Evolutionary conservation across 1,140 invertebrate species (phyloP).

Genomic region (Brachionus asplanchnoidis): DNA sequence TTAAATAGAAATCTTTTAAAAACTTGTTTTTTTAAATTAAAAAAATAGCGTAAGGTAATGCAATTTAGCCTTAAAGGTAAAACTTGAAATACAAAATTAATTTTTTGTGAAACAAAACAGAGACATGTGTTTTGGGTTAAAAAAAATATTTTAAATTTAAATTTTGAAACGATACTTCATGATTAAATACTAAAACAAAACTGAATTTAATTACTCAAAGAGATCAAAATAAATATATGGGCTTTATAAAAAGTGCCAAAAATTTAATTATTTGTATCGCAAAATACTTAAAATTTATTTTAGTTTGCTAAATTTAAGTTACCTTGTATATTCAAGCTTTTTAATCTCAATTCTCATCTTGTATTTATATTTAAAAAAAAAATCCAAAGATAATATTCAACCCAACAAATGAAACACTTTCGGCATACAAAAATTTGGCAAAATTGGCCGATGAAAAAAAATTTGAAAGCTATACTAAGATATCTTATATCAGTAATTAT

Average conservation of each 20-base stretch:
- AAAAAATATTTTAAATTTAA: not conserved
- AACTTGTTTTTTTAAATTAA: not conserved
- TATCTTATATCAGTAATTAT: not conserved
- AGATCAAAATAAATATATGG: not conserved
- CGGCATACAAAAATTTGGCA: not conserved
- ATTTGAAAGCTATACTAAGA: not conserved
- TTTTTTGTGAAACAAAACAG: not conserved
- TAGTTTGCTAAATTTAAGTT: not conserved
- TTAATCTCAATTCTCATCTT: not conserved
- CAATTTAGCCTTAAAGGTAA: not conserved
- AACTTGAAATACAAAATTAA: not conserved
- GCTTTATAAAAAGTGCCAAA: not conserved
- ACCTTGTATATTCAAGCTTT: not conserved
- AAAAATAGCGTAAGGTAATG: not conserved
- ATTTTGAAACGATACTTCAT: not conserved
- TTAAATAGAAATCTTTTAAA: not conserved
- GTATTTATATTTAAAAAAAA: not conserved
- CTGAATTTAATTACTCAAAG: not conserved
- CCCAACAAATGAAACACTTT: not conserved
- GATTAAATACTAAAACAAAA: not conserved
- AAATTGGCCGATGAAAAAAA: not conserved
- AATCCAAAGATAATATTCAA: not conserved
- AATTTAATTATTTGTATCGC: not conserved
- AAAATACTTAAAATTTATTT: not conserved
- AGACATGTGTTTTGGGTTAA: not conserved